Evolutionary conservation across 2,797 vertebrate species (phyloP).

Genomic region (Phrynocephalus guinanensis): DNA sequence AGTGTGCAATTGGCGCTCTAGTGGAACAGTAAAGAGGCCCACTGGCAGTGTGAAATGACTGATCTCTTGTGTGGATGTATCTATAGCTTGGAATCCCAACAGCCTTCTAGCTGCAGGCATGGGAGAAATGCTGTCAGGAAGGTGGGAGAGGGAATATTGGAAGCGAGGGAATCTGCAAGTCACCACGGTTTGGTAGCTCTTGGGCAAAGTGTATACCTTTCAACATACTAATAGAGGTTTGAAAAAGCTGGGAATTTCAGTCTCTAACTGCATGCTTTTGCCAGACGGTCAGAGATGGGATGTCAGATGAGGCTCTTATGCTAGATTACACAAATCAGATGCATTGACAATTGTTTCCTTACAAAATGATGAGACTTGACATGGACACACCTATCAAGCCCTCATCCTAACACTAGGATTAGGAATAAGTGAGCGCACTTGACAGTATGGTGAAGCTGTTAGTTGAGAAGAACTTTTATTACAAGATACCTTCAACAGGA

Average conservation of each 20-base stretch:
- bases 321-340: background rate
- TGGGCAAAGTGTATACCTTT: conserved; percentile 17
- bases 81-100: conserved; percentile 48
- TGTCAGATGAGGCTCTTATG: background rate
- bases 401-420: no score
- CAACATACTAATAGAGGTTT: background rate
- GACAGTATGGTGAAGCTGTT: no score
- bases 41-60: conserved; percentile 71
- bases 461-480: no score
- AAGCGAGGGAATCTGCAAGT: conserved; percentile 59
- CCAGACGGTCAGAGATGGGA: background rate
- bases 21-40: conserved; percentile 68
- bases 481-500: no score
- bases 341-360: background rate
- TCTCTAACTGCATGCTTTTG: background rate
- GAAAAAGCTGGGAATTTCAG: conserved; percentile 5
- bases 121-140: conserved; percentile 64
- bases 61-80: conserved; percentile 64
- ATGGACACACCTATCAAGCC: no score
- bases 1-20: conserved; percentile 66
- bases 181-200: conserved; percentile 57
- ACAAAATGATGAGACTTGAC: background rate
- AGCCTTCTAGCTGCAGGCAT: conserved; percentile 61
- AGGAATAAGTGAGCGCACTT: no score
- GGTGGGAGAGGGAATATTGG: conserved; percentile 55